phyloP scores from a whole-genome alignment of 2,888 invertebrate genomes.

The Meta bourneti region DNA sequence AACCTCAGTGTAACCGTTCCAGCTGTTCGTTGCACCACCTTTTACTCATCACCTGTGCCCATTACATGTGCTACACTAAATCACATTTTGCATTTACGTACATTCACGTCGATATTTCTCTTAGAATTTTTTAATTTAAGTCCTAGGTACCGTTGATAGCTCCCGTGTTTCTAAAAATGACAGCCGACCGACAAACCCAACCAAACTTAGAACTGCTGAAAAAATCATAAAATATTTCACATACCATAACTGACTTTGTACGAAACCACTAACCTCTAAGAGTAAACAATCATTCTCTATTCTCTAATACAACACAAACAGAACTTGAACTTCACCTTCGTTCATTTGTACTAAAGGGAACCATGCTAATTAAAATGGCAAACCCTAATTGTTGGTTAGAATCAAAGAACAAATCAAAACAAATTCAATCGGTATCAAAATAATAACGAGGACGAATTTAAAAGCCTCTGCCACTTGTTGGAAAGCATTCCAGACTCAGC shows the following conservation, averaged over 20 bases:
- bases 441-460: neutral
- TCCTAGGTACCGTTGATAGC: no score
- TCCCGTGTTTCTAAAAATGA: no score
- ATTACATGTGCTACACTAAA: no score
- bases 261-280: neutral
- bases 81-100: no score
- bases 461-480: neutral
- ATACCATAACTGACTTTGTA: neutral
- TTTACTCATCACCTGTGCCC: conserved; percentile 47
- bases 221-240: neutral
- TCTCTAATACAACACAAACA: conserved; percentile 16
- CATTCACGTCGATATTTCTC: no score
- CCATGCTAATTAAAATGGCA: conserved; percentile 17
- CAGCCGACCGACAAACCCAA: no score
- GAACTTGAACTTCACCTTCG: conserved; percentile 58
- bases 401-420: conserved; percentile 21
- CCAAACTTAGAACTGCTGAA: neutral
- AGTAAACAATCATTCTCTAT: neutral
- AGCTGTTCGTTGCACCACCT: conserved; percentile 36
- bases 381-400: neutral
- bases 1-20: conserved; percentile 29
- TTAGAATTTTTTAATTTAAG: no score
- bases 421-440: neutral
- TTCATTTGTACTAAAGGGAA: neutral
- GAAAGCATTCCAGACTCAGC: neutral